Conservation (phyloP, 2,113 vertebrate species). For the Lipotes vexillifer region DNA sequence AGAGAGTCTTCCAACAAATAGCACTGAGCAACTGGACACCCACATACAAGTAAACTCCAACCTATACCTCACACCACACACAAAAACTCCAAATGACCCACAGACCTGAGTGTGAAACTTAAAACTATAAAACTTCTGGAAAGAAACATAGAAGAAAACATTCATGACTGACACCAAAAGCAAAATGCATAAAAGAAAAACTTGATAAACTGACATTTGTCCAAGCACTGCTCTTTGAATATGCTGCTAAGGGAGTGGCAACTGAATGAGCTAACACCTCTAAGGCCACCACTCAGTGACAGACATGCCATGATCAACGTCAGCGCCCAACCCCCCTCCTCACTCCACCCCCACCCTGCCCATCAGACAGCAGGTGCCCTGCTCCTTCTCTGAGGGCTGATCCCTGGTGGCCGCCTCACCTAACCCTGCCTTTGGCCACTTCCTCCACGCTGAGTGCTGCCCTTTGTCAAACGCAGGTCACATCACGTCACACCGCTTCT, state of each 20-base stretch:
- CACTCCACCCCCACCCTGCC: too few relatives aligned
- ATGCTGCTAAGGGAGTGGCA: too few relatives aligned
- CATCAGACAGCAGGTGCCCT: too few relatives aligned
- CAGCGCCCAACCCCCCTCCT: too few relatives aligned
- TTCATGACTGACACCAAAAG: not conserved
- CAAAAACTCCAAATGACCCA: not conserved
- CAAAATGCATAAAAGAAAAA: not conserved
- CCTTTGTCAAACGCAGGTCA: not conserved
- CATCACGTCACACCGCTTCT: not conserved
- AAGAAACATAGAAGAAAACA: not conserved
- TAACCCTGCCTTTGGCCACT: not conserved
- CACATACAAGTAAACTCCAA: not conserved
- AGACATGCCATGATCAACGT: not conserved
- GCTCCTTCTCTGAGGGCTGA: not conserved
- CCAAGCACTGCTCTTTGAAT: not conserved
- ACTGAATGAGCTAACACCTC: not conserved
- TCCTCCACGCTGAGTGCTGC: not conserved
- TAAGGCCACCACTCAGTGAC: not conserved
- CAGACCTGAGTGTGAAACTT: not conserved
- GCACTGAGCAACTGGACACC: too few relatives aligned
- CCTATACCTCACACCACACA: not conserved
- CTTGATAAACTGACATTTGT: not conserved
- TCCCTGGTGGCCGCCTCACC: not conserved
- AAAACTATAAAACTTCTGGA: not conserved
- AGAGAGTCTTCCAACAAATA: not conserved